Percentiles rank a stretch among this genome's conserved stretches.
phyloP scores from a whole-genome alignment of 2,797 vertebrate species.

The Aselliscus stoliczkanus region DNA sequence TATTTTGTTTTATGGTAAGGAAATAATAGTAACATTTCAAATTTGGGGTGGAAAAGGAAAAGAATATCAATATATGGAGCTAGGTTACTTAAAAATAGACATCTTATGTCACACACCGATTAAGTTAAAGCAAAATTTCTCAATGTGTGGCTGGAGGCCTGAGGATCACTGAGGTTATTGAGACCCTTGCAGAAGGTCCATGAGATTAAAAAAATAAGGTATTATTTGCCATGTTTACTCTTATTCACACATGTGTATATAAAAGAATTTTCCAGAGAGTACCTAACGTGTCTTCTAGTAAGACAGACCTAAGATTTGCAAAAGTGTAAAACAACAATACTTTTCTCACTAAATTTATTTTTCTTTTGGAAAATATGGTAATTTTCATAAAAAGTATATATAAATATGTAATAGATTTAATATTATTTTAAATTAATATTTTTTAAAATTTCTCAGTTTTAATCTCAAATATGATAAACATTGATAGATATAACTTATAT shows the following conservation, averaged over 20 bases:
- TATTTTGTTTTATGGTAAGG: neutral
- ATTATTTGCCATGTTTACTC: neutral
- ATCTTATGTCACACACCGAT: neutral
- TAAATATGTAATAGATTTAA: neutral
- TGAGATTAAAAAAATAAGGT: neutral
- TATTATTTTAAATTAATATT: too few species aligned
- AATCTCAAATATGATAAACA: too few species aligned
- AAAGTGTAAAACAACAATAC: neutral
- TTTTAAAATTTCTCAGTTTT: too few species aligned
- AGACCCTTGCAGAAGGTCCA: neutral
- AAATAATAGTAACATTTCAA: neutral
- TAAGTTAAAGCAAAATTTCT: neutral
- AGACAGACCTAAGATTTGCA: neutral
- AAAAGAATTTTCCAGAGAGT: neutral
- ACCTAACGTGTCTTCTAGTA: neutral
- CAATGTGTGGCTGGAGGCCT: neutral
- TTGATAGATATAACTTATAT: too few species aligned
- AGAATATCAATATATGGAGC: neutral
- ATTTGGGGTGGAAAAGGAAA: neutral
- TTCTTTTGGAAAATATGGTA: neutral
- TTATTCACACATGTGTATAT: neutral
- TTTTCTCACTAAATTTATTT: neutral
- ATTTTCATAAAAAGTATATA: neutral
- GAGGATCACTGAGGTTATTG: neutral
- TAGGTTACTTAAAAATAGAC: neutral